phyloP scores from a whole-genome alignment of 2,888 invertebrate species.

The Melinaea marsaeus region DNA sequence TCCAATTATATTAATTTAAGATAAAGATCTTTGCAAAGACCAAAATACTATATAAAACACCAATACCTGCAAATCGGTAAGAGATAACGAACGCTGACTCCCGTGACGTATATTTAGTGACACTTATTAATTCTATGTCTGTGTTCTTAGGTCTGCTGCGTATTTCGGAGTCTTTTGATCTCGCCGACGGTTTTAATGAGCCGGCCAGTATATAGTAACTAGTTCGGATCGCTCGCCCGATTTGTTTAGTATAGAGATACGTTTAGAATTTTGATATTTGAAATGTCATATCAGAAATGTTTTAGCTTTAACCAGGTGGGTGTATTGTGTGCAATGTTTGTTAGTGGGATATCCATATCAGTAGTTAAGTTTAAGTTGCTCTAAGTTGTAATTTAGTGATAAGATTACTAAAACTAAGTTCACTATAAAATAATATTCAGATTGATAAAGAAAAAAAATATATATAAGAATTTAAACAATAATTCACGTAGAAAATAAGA shows the following conservation, averaged over 20 bases:
- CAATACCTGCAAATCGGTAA: too few relatives aligned
- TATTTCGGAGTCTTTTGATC: slow-evolving; percentile 81
- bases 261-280: slow-evolving; percentile 21
- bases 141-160: slow-evolving; percentile 60
- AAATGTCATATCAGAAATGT: not conserved
- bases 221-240: slow-evolving; percentile 66
- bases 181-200: slow-evolving; percentile 78
- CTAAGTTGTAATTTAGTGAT: too few relatives aligned
- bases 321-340: too few relatives aligned
- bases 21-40: not conserved
- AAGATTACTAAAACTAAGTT: too few relatives aligned
- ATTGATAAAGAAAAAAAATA: too few relatives aligned
- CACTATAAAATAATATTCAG: too few relatives aligned
- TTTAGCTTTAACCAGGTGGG: slow-evolving; percentile 4
- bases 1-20: too few relatives aligned
- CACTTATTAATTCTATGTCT: slow-evolving; percentile 36
- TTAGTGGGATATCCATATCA: not conserved
- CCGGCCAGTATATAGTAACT: slow-evolving; percentile 65
- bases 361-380: not conserved
- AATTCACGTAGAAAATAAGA: too few relatives aligned
- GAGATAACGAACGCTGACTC: too few relatives aligned
- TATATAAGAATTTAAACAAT: too few relatives aligned
- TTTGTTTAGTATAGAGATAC: slow-evolving; percentile 48
- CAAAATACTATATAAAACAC: not conserved
- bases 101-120: slow-evolving; percentile 15